Percentiles rank a stretch among this genome's conserved stretches.
Conservation (phyloP, 2,113 vertebrate species). For the Cromileptes altivelis region DNA sequence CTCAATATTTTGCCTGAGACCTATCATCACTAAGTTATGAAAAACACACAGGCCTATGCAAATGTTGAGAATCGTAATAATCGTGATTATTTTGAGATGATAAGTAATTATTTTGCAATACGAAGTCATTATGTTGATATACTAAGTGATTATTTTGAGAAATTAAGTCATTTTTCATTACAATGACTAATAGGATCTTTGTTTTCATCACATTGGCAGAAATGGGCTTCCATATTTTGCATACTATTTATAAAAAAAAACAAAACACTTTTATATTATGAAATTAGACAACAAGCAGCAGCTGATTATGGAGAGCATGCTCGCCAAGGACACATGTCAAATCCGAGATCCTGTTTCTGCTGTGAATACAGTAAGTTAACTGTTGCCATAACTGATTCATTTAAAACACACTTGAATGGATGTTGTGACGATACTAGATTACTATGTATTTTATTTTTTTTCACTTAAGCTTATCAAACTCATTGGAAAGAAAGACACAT, state of each 20-base stretch:
- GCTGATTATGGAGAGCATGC: conserved; percentile 44
- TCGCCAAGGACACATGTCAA: conserved; percentile 63
- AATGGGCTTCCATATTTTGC: too few species aligned
- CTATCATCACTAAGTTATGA: too few species aligned
- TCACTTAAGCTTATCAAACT: neutral
- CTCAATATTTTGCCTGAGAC: too few species aligned
- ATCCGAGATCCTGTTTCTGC: conserved; percentile 49
- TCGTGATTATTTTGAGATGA: too few species aligned
- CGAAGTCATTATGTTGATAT: too few species aligned
- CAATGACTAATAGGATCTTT: neutral
- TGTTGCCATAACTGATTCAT: neutral
- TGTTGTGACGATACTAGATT: neutral
- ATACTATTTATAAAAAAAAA: neutral
- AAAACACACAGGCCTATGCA: too few species aligned
- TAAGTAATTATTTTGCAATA: too few species aligned
- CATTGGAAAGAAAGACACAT: neutral
- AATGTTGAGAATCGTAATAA: too few species aligned
- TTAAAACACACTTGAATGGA: neutral
- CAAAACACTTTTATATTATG: neutral
- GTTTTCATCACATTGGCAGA: too few species aligned
- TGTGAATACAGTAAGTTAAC: neutral
- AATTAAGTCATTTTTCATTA: neutral
- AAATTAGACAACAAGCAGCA: conserved; percentile 45
- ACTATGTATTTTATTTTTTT: neutral
- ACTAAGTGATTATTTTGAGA: too few species aligned